Evolutionary conservation across 2,113 vertebrate genomes (phyloP), one percentile per base, ranked within the genome.

Genomic region (Pygoscelis antarcticus): DNA sequence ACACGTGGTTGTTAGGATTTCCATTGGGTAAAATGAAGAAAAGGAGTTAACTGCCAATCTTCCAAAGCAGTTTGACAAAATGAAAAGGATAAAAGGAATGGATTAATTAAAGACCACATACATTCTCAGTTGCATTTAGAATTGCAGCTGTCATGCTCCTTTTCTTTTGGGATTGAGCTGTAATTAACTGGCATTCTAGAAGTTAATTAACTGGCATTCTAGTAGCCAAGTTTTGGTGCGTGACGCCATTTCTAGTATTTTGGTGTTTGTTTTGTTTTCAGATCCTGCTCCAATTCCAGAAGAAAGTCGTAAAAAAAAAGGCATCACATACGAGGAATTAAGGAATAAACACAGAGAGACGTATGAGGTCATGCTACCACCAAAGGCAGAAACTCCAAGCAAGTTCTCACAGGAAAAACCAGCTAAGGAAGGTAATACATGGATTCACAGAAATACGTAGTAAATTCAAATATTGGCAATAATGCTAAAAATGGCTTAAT

Each of bases 271-370:
- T 96, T 95, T 96, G 80, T 94, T 97, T 98, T 82, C 94, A 98
- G 98, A 98, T 89, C 96, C 98, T 96, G 87, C 93, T 83, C 91
- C 95, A 93, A 4, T 87, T 80, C 74, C 92, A 89, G 98, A 98
- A 97, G 97, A 98, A 97, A 94, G 71, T 90, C 97, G 96, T 92
- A 98, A 98, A 97, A 98, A 93, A 94, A 98, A 97, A 97, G 92
- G 87, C 51, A 34, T 98, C 93, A 98, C 98, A 7, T 98, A 99
- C 16, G 98, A 98, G 71, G 98, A 99, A 95, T 96, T 99, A 93
- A 98, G 98, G 95, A 98, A 96, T 96, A 98, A 98, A 95, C 98
- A 98, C 96, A 98, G 98, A 91, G 98, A 97, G 74, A 92, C 97
- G 11, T 98, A 98, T 3, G 98, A 98, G 23, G 97, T 98, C 52